A percentile compares a stretch with the other conserved stretches of the same genome.
Evolutionary conservation across 2,113 vertebrate species (phyloP).

Genomic region (Sphaerodactylus townsendi): DNA sequence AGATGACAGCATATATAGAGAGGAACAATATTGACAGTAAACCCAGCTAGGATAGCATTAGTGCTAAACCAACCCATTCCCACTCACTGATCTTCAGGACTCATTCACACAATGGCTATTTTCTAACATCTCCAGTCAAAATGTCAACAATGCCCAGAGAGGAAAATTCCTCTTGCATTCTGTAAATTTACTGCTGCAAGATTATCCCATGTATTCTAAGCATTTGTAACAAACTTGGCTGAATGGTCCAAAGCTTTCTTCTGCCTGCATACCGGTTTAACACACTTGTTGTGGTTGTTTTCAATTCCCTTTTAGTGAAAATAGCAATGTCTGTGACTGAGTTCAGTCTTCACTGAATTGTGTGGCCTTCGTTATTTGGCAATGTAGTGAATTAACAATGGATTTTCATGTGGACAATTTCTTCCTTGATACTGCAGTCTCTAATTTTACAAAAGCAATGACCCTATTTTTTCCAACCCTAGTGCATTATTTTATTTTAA

Average conservation of each 20-base stretch:
- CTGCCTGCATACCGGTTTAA: neutral
- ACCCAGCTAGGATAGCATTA: neutral
- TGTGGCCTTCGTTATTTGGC: neutral
- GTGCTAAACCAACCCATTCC: neutral
- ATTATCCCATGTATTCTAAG: neutral
- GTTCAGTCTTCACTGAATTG: neutral
- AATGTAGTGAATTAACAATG: neutral
- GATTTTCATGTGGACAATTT: neutral
- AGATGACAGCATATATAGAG: neutral
- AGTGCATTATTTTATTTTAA: neutral
- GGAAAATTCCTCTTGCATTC: neutral
- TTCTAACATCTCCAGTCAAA: neutral
- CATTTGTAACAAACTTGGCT: neutral
- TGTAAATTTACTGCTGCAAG: neutral
- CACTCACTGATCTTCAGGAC: neutral
- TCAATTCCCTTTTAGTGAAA: too few relatives aligned
- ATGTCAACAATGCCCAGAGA: neutral
- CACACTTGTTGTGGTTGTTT: too few relatives aligned
- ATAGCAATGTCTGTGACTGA: too few relatives aligned
- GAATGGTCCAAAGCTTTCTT: neutral
- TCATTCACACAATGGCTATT: neutral
- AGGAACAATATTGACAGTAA: neutral
- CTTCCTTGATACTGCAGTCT: neutral
- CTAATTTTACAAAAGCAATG: neutral
- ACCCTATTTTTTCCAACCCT: neutral